Conservation (phyloP, 2,797 vertebrate genomes). For the Myotis daubentonii region DNA sequence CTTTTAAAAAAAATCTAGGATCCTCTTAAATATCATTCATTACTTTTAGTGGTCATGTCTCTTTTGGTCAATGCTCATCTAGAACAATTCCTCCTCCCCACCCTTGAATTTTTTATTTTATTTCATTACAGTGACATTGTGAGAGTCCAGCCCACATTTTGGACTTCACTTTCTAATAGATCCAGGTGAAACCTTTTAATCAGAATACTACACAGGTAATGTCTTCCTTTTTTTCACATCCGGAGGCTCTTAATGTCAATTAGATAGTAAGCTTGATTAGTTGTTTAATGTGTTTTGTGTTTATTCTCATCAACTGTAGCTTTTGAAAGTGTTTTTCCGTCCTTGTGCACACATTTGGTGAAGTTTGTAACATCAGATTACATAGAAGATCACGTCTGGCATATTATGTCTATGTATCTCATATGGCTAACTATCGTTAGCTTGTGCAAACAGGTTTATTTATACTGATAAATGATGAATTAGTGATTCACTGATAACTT, state of each 20-base stretch:
- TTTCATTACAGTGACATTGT: not conserved
- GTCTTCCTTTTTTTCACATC: not conserved
- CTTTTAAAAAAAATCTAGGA: not conserved
- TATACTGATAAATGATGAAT: not conserved
- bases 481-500: not conserved
- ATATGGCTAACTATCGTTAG: not conserved
- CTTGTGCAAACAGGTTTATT: not conserved
- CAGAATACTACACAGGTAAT: not conserved
- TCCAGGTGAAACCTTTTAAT: not conserved
- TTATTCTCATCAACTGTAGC: not conserved
- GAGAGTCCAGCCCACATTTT: not conserved
- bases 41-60: not conserved
- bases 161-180: not conserved
- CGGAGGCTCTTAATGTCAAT: not conserved
- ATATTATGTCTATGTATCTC: not conserved
- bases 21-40: not conserved
- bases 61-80: not conserved
- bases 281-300: not conserved
- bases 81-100: not conserved
- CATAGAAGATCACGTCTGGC: not conserved
- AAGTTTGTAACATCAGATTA: not conserved
- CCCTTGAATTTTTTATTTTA: not conserved
- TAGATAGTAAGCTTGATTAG: not conserved
- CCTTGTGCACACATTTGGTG: not conserved
- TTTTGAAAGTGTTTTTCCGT: slow-evolving; percentile 8